Evolutionary conservation across 2,113 vertebrate species (phyloP), one percentile per base, ranked within the genome.

Genomic region (Pheucticus melanocephalus): DNA sequence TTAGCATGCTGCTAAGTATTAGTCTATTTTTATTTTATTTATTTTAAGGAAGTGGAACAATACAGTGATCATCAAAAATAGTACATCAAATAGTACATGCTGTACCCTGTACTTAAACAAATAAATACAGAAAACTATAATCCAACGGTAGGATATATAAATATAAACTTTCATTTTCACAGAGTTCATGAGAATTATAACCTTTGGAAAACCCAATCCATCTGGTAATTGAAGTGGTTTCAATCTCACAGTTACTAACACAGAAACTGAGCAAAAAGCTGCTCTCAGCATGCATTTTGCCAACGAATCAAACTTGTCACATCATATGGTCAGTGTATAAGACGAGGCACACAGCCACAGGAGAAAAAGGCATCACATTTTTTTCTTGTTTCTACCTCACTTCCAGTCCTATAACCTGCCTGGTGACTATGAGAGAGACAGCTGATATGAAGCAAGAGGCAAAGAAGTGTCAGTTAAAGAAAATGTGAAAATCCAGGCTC

Each of bases 11-110:
- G 57, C 50, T 88, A 90, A 80, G 31, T 69, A 92, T 73, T 81
- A 72, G 54, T n/a, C 90, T 96, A 88, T 96, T 96, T 96, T 91
- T 69, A 79, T 91, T 91, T 91, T 64, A 92, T 92, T 96, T 96
- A 90, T 92, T 85, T 95, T 92, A 96, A 94, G 94, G 90, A 96
- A 96, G 93, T 94, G 42, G 88, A 96, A 95, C 93, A 95, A 96
- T 95, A 93, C 92, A 80, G 79, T 2, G 18, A 86, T 86, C 57
- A 93, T 64, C 86, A 94, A 82, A 96, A 96, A 92, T 42, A 95
- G 91, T 27, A 96, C 88, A 94, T 91, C 88, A 93, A 94, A 93
- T 83, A 93, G 92, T 90, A 96, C 92, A 78, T 0, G 9, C 76
- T 56, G 94, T 94, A 96, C 82, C 33, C 64, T 23, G 54, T 83